Conservation (phyloP, 1,140 invertebrate species). For the Drosophila watanabei region DNA sequence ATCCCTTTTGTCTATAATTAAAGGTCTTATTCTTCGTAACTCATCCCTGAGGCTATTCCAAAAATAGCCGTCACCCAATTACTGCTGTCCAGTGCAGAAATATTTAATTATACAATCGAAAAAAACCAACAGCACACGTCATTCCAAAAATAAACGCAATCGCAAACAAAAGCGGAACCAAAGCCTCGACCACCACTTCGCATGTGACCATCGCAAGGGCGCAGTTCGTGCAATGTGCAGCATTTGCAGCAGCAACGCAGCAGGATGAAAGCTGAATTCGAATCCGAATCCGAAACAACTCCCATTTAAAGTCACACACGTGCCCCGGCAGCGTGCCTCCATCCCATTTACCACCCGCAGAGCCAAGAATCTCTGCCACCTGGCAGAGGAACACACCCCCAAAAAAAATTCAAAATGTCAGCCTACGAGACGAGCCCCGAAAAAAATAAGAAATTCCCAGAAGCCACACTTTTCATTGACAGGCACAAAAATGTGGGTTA, state of each 20-base stretch:
- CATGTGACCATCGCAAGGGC: constrained; percentile 41
- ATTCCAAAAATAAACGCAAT: constrained; percentile 21
- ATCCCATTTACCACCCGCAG: constrained; percentile 17
- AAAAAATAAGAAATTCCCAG: constrained; percentile 26
- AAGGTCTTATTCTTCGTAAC: background rate
- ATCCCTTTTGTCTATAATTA: background rate
- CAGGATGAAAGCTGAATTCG: constrained; percentile 11
- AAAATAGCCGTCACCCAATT: constrained; percentile 9
- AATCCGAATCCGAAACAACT: constrained; percentile 12
- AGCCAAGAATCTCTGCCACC: constrained; percentile 2
- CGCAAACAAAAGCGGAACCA: constrained; percentile 16
- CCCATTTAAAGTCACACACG: constrained; percentile 45
- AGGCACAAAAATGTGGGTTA: constrained; percentile 2
- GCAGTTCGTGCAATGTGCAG: constrained; percentile 33
- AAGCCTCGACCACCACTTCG: constrained; percentile 11
- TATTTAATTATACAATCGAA: constrained; percentile 23
- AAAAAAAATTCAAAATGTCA: background rate
- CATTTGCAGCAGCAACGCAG: constrained; percentile 2
- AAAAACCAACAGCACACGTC: background rate
- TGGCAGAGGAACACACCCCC: constrained; percentile 33
- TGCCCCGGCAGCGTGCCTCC: constrained; percentile 35
- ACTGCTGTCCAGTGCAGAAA: constrained; percentile 11
- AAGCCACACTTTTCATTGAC: constrained; percentile 22
- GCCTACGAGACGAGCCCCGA: constrained; percentile 38
- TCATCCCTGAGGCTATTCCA: constrained; percentile 3